phyloP scores from a whole-genome alignment of 2,113 vertebrate genomes.

The Anthoscopus minutus region DNA sequence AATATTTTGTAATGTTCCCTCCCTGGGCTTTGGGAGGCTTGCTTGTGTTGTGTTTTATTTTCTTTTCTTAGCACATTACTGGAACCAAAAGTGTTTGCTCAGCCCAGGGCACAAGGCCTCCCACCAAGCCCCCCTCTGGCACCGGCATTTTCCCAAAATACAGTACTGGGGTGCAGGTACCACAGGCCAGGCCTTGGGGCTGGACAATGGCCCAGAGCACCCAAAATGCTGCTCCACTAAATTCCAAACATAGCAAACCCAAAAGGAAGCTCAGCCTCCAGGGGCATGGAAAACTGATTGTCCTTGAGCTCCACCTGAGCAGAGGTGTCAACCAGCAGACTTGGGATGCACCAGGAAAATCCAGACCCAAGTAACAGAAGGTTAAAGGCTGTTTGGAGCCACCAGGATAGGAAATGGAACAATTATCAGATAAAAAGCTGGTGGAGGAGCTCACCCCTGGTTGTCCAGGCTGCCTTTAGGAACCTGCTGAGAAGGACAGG shows the following conservation, averaged over 20 bases:
- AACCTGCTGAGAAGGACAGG: not conserved
- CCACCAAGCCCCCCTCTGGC: not conserved
- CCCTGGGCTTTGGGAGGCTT: not conserved
- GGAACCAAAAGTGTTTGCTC: conserved; percentile 8
- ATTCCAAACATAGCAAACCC: not conserved
- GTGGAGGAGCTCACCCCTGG: not conserved
- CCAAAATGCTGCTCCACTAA: not conserved
- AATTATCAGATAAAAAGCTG: fast-evolving
- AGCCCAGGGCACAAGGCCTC: not conserved
- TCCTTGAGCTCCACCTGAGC: not conserved
- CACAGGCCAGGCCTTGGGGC: not conserved
- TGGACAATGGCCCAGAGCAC: not conserved
- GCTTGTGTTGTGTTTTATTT: not conserved
- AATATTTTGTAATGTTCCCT: not conserved
- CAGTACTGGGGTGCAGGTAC: not conserved
- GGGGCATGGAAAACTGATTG: not conserved
- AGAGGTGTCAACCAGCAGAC: not conserved
- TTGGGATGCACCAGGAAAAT: not conserved
- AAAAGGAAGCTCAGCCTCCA: not conserved
- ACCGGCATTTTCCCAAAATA: not conserved
- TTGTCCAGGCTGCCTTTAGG: not conserved
- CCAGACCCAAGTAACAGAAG: not conserved
- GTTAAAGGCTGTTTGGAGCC: not conserved
- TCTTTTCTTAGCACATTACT: not conserved
- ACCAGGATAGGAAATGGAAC: not conserved